Percentiles rank a stretch among this genome's conserved stretches.
These are phyloP conservation scores for Silurus glanis DNA, from an alignment of 2,113 vertebrate genomes.

Conservation along the genomic window DNA sequence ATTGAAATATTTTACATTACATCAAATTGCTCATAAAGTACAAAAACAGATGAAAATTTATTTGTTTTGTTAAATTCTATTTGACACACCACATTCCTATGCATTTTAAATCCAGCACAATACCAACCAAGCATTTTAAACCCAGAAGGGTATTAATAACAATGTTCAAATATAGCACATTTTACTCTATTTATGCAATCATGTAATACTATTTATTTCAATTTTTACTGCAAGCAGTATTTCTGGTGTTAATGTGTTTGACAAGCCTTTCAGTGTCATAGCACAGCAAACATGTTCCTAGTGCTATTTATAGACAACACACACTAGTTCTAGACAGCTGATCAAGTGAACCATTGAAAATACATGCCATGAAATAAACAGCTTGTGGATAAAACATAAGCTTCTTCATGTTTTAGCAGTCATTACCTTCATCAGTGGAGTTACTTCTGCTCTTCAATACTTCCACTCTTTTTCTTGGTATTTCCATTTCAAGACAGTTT, in stretches of 20 bases:
- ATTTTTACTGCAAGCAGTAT: background rate
- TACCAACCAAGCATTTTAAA: background rate
- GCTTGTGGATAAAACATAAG: constrained; percentile 14
- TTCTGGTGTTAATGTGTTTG: background rate
- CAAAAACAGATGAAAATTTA: background rate
- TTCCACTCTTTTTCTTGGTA: background rate
- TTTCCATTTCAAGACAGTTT: constrained; percentile 18
- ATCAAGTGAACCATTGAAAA: constrained; percentile 50
- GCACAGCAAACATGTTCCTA: constrained; percentile 58
- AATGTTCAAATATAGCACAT: background rate
- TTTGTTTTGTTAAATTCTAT: background rate
- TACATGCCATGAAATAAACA: background rate
- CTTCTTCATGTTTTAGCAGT: constrained; percentile 40
- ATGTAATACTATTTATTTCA: background rate
- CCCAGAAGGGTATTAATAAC: background rate
- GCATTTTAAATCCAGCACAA: background rate
- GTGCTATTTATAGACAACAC: constrained; percentile 53
- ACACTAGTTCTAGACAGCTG: constrained; percentile 15
- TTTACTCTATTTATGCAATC: background rate
- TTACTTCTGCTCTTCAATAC: constrained; percentile 3
- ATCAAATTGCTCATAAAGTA: no score
- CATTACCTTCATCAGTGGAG: constrained; percentile 66
- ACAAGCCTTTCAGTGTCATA: constrained; percentile 48
- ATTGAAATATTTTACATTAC: background rate
- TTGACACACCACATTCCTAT: background rate